Base-by-base conservation (phyloP, 92 coral and sea anemone genomes). In the Palythoa caribaeorum region DNA sequence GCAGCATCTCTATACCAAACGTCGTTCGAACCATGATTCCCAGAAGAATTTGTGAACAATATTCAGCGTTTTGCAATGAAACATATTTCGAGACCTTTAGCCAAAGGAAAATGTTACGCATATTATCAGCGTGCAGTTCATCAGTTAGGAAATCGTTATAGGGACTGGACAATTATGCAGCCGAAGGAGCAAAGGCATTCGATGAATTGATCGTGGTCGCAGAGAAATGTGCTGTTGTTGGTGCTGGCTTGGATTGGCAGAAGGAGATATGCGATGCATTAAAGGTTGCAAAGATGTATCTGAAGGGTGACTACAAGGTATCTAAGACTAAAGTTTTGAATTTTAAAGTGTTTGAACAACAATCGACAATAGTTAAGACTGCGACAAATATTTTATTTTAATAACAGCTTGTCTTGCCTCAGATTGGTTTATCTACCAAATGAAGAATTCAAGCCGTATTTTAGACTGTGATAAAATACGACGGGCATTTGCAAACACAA, bases 1-100 rank as follows among this genome's bases (percentile, higher is more conserved):
- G 89, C 13, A 51, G 55, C 7, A 21, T 90, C 47, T 71, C 60
- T 38, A 84, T 88, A 73, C 93, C 95, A 51, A 93, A 93, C 47
- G 92, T 93, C 35, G 90, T 92, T 16, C 60, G 95, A 21, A 84
- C 90, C 16, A 92, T 92, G 93, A 83, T 87, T n/a, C 84, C 89
- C 68, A 93, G 84, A 77, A 85, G 90, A 40, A 90, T 90, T 73
- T 88, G 74, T 10, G 37, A 53, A 39, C 95, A 93, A 85, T 87
- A 93, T 87, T 71, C 37, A 38, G 36, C 37, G 40, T 90, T 38
- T 88, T 90, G 93, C 19, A 48, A 70, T 16, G 93, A 90, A 65
- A 87, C 85, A 5, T 50, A 57, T 13, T 90, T 90, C 48, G 57
- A 17, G 19, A 71, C 92, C 21, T 89, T 90, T 48, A 86, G 92